Percentiles rank a stretch among this genome's conserved stretches.
phyloP scores from a whole-genome alignment of 2,797 vertebrate species.

The Lacerta viridis region DNA sequence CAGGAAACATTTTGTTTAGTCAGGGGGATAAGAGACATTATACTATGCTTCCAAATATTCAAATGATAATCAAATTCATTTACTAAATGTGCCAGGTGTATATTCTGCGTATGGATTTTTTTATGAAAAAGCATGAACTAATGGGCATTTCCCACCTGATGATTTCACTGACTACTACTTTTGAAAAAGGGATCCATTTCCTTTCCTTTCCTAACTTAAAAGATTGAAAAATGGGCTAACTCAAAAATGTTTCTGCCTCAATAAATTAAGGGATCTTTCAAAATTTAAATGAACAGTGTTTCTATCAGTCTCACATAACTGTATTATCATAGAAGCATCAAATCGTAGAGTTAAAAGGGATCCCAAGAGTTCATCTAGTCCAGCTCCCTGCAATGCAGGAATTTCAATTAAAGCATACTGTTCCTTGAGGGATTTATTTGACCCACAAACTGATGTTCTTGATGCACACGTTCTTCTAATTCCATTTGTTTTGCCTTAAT shows the following conservation, averaged over 20 bases:
- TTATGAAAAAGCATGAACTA: background rate
- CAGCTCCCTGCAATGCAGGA: too few relatives aligned
- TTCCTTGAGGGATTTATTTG: background rate
- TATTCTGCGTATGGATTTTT: background rate
- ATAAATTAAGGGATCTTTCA: background rate
- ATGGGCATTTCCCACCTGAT: background rate
- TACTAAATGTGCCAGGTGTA: background rate
- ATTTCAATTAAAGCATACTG: background rate
- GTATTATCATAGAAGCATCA: background rate
- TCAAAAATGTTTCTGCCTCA: background rate
- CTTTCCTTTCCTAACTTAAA: background rate
- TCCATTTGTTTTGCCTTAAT: background rate
- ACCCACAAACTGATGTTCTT: background rate
- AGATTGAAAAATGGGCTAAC: background rate
- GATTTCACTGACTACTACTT: background rate
- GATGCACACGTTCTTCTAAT: background rate
- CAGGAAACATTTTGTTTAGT: constrained; percentile 2
- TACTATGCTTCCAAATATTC: background rate
- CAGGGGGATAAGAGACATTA: background rate
- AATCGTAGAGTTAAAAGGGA: too few relatives aligned
- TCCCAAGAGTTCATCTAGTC: too few relatives aligned
- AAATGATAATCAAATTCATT: background rate
- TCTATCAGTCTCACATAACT: background rate
- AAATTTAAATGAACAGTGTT: background rate
- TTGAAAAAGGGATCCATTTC: background rate